These are phyloP conservation scores for Microcebus lehilahytsara DNA, from an alignment of 2,113 vertebrate species.

Conservation along the genomic window DNA sequence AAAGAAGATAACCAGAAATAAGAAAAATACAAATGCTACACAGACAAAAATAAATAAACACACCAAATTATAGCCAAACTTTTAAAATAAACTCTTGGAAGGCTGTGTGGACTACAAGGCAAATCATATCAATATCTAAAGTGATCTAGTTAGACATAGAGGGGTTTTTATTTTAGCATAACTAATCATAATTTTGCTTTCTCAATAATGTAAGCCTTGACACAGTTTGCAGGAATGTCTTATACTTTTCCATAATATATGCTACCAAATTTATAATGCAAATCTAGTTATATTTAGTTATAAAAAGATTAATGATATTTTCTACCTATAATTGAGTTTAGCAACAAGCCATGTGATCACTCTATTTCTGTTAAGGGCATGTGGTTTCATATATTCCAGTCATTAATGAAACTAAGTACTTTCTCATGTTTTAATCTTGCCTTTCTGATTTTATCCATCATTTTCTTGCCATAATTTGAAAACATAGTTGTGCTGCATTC, in stretches of 20 bases:
- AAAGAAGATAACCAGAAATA: constrained; percentile 15
- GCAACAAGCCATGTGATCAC: not conserved
- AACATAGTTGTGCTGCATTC: not conserved
- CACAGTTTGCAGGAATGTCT: not conserved
- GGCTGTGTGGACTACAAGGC: not conserved
- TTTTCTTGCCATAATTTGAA: not conserved
- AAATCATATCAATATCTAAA: not conserved
- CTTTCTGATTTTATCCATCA: not conserved
- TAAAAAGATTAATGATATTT: constrained; percentile 39
- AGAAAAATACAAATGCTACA: not conserved
- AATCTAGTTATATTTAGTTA: constrained; percentile 32
- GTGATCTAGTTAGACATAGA: not conserved
- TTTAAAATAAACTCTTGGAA: not conserved
- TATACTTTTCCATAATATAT: not conserved
- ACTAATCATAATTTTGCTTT: constrained; percentile 26
- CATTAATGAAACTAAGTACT: not conserved
- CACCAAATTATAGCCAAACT: not conserved
- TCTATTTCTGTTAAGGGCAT: not conserved
- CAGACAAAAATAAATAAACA: not conserved
- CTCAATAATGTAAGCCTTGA: not conserved
- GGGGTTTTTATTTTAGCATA: not conserved
- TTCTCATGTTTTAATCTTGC: not conserved
- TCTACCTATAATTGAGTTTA: constrained; percentile 26
- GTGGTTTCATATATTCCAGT: not conserved
- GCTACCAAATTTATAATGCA: constrained; percentile 1